phyloP scores from a whole-genome alignment of 2,888 invertebrate genomes.

The Hirtodrosophila trivittata region DNA sequence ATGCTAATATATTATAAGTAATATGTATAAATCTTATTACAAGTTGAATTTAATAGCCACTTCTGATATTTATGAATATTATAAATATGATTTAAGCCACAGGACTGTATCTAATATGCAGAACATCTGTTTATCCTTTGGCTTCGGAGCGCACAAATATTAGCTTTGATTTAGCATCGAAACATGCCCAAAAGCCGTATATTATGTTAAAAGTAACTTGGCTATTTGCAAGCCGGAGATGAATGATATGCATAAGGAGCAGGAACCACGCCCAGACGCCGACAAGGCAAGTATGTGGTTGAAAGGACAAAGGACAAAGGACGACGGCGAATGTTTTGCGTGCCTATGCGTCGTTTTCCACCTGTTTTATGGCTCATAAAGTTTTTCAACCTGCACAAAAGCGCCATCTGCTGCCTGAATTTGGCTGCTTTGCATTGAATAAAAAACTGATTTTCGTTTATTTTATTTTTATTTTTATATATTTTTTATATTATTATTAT shows the following conservation, averaged over 20 bases:
- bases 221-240: conserved; percentile 59
- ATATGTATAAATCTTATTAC: no score
- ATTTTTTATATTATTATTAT: conserved; percentile 26
- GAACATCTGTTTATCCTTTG: no score
- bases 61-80: no score
- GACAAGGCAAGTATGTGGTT: no score
- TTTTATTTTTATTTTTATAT: conserved; percentile 15
- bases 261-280: conserved; percentile 15
- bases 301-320: conserved; percentile 9
- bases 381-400: conserved; percentile 36
- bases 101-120: no score
- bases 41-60: no score
- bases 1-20: no score
- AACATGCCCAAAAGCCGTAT: conserved; percentile 9
- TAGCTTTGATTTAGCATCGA: not conserved
- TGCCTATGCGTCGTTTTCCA: conserved; percentile 62
- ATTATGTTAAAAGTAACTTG: conserved; percentile 43
- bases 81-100: no score
- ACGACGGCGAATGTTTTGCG: conserved; percentile 37
- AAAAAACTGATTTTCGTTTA: conserved; percentile 45
- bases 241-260: conserved; percentile 57
- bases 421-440: conserved; percentile 31
- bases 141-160: no score
- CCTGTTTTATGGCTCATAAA: conserved; percentile 77
- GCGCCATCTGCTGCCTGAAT: conserved; percentile 49